These are phyloP conservation scores for Pseudeuparius sepicola DNA, from an alignment of 2,888 invertebrate genomes.

Conservation along the genomic window DNA sequence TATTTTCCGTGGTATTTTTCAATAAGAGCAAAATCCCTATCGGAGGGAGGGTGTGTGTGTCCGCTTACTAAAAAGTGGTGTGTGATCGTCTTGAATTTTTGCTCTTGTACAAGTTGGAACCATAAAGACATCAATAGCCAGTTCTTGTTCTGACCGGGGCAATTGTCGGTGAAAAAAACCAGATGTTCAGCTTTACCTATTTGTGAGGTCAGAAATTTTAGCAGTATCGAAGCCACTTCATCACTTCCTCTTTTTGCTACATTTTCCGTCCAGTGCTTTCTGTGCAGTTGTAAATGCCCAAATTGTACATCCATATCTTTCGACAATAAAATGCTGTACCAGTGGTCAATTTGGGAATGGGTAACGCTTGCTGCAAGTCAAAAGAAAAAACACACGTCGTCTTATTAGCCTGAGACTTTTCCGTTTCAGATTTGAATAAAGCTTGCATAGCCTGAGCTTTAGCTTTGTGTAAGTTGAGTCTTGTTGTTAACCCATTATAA, in stretches of 20 bases:
- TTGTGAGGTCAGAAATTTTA: constrained; percentile 15
- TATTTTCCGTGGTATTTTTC: constrained; percentile 1
- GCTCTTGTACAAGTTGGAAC: constrained; percentile 16
- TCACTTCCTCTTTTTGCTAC: constrained; percentile 20
- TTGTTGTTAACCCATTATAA: constrained; percentile 1
- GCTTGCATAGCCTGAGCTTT: constrained; percentile 17
- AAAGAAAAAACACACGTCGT: constrained; percentile 11
- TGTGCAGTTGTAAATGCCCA: constrained; percentile 22
- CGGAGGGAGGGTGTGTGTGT: constrained; percentile 16
- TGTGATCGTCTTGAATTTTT: constrained; percentile 15
- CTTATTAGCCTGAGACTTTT: constrained; percentile 6
- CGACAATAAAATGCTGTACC: constrained; percentile 16
- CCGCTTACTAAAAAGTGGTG: constrained; percentile 16
- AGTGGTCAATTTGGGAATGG: constrained; percentile 14
- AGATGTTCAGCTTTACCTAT: constrained; percentile 10
- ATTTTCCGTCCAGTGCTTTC: constrained; percentile 18
- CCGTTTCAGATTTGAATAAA: constrained; percentile 13
- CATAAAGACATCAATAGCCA: constrained; percentile 11
- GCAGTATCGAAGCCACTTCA: constrained; percentile 18
- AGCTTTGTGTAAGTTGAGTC: constrained; percentile 13
- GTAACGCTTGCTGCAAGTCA: constrained; percentile 11
- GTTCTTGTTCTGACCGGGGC: constrained; percentile 11
- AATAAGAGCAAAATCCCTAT: constrained; percentile 13
- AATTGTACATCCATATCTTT: constrained; percentile 19
- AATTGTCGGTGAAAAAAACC: constrained; percentile 11